These are phyloP conservation scores for Coregonus suidteri DNA, from an alignment of 2,797 vertebrate species.

Conservation along the genomic window DNA sequence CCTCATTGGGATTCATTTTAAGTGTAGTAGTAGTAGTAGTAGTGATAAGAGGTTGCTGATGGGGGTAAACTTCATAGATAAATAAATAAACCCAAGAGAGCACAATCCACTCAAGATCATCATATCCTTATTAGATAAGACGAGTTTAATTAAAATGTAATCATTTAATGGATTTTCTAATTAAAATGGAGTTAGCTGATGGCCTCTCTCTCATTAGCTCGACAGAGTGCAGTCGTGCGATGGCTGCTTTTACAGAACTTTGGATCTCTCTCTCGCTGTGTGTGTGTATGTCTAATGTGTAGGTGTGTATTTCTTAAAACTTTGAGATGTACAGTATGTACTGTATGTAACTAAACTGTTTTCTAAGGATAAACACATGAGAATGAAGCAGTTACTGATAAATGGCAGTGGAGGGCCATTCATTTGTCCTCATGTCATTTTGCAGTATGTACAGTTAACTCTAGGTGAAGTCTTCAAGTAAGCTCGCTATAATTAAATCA, in stretches of 20 bases:
- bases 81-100: constrained; percentile 2
- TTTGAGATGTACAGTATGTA: neutral
- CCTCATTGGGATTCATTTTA: neutral
- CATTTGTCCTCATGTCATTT: too few species aligned
- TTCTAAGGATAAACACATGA: too few species aligned
- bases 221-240: constrained; percentile 4
- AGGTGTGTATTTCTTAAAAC: neutral
- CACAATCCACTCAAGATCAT: constrained; percentile 6
- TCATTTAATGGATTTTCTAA: constrained; percentile 14
- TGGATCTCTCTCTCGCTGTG: neutral
- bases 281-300: neutral
- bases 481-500: too few species aligned
- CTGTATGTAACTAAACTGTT: too few species aligned
- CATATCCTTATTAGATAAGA: constrained; percentile 14
- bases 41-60: neutral
- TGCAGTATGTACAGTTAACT: too few species aligned
- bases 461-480: too few species aligned
- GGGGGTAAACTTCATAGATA: neutral
- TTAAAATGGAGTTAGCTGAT: constrained; percentile 15
- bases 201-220: constrained; percentile 7
- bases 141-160: constrained; percentile 10
- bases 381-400: neutral
- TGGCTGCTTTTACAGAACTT: neutral
- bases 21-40: neutral
- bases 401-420: too few species aligned